Evolutionary conservation across 2,113 vertebrate genomes (phyloP).

Genomic region (Pterocles orientalis): DNA sequence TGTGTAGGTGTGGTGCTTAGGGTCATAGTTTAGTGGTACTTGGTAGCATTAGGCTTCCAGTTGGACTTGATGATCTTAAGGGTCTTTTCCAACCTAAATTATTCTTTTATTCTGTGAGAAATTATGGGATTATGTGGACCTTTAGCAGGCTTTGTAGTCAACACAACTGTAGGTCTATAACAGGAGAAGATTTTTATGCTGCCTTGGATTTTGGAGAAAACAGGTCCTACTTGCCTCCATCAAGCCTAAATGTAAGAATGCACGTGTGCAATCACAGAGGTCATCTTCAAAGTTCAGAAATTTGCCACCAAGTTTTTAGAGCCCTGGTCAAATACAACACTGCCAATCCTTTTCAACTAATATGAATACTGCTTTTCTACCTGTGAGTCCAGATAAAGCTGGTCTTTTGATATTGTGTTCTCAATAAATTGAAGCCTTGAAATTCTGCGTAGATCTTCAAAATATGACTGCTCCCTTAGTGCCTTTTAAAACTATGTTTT

Average conservation of each 20-base stretch:
- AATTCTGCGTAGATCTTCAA: not conserved
- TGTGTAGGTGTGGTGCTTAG: accelerated
- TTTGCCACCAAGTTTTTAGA: not conserved
- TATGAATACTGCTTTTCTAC: not conserved
- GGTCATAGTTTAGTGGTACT: not conserved
- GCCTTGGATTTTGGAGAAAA: not conserved
- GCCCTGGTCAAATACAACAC: not conserved
- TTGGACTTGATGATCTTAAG: not conserved
- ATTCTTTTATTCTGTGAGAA: not conserved
- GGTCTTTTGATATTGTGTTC: not conserved
- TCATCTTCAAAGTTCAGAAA: not conserved
- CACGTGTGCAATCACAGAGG: not conserved
- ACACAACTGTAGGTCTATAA: not conserved
- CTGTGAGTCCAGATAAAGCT: not conserved
- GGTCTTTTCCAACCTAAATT: not conserved
- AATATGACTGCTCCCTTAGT: not conserved
- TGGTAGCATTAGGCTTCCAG: not conserved
- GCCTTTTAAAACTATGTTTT: not conserved
- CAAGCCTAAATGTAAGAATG: accelerated
- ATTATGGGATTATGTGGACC: not conserved
- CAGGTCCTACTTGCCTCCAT: not conserved
- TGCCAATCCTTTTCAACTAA: not conserved
- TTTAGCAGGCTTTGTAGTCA: not conserved
- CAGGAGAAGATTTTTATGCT: not conserved
- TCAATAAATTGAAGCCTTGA: not conserved